Evolutionary conservation across 2,113 vertebrate genomes (phyloP), one percentile per base, ranked within the genome.

Genomic region (Herpetotheres cachinnans): DNA sequence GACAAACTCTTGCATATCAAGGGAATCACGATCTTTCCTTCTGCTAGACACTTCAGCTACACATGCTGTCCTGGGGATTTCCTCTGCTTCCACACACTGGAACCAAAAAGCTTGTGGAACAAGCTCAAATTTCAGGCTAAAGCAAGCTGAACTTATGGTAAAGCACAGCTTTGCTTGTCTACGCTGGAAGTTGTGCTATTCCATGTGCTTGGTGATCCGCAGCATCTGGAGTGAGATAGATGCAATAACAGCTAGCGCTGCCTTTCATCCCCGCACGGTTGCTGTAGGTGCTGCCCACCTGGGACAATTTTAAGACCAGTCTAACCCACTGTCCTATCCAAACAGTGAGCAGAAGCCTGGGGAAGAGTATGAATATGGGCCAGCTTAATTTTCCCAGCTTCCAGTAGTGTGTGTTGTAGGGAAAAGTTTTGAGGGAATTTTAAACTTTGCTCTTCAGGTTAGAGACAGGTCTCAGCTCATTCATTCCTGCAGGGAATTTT

Each of bases 341-440:
- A 69, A 65, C 22, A 63, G 9, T 14, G 42, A 73, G 44, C 38
- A 73, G 70, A 32, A 34, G 25, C 38, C 44, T 73, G n/a, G 61
- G 36, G 65, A 89, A 49, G 52, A 15, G 76, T 18, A 16, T 13
- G 42, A 71, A 44, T 15, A 14, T 8, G 20, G n/a, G 18, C 13
- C 46, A 86, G 13, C 32, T 65, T 74, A 7, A 11, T 86, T 58
- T 71, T 42, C 44, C 55, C 74, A 34, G 3, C 46, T 84, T 50
- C 32, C 44, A 38, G 15, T 18, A 42, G 16, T 0, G 1, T 4
- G 4, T 32, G n/a, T 14, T 56, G 4, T 15, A 62, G 65, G 34
- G 59, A 87, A 69, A 7, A 66, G 11, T 83, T 80, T 9, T 47
- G 36, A 47, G 49, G 14, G 36, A 34, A 16, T 63, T 66, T 42